These are phyloP conservation scores for Aphis gossypii DNA, from an alignment of 1,140 invertebrate genomes.

Conservation along the genomic window DNA sequence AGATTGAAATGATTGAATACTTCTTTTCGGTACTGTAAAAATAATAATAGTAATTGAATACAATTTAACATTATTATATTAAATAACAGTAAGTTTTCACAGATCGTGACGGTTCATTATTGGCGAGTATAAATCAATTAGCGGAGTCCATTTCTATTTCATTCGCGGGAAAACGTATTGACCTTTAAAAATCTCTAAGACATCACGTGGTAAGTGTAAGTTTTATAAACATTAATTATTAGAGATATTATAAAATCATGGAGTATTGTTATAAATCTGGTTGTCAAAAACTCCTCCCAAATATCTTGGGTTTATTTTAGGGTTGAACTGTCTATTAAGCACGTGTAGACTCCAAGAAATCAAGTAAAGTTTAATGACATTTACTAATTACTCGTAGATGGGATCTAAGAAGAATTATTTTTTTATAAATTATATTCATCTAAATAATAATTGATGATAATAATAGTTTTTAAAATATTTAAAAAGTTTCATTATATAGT, in stretches of 20 bases:
- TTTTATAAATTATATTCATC: not conserved
- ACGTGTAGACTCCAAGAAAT: not conserved
- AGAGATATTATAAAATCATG: not conserved
- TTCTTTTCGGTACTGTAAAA: not conserved
- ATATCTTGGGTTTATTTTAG: not conserved
- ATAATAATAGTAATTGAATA: not conserved
- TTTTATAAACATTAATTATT: not conserved
- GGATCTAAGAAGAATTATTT: no score
- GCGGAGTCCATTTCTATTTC: not conserved
- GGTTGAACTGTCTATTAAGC: not conserved
- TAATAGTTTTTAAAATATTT: no score
- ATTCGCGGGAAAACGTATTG: not conserved
- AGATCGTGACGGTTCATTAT: not conserved
- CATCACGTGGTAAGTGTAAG: not conserved
- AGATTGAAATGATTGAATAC: not conserved
- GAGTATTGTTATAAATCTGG: no score
- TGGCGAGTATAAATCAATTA: not conserved
- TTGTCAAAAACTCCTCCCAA: not conserved
- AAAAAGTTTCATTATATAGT: no score
- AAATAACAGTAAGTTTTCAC: not conserved
- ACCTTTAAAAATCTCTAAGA: not conserved
- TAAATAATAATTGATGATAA: no score
- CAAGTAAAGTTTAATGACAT: no score
- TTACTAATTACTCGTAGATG: no score
- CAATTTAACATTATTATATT: not conserved